A percentile compares a stretch with the other conserved stretches of the same genome.
phyloP scores from a whole-genome alignment of 2,113 vertebrate species.

The Catharus bicknelli region DNA sequence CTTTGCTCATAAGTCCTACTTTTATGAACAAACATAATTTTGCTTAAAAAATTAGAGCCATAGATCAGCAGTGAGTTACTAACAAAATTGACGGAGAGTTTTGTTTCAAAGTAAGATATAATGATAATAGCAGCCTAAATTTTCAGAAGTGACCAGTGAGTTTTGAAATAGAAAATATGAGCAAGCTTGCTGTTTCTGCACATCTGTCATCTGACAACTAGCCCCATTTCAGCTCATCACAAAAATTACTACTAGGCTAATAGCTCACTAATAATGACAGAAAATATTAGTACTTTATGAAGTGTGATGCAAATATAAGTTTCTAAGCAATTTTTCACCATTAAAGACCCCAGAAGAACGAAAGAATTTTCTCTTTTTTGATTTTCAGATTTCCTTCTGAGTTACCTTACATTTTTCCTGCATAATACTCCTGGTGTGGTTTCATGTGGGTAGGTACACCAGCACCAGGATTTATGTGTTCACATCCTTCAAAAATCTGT shows the following conservation, averaged over 20 bases:
- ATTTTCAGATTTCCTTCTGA: background rate
- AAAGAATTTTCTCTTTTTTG: background rate
- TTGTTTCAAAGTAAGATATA: background rate
- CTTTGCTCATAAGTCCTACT: background rate
- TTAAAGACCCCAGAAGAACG: background rate
- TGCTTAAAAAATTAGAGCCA: background rate
- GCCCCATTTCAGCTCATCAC: background rate
- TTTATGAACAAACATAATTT: background rate
- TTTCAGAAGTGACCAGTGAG: background rate
- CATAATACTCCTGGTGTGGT: background rate
- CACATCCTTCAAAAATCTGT: background rate
- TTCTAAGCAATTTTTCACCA: background rate
- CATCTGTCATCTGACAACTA: background rate
- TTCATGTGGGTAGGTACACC: background rate
- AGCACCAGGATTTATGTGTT: background rate
- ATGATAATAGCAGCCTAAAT: background rate
- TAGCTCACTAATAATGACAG: background rate
- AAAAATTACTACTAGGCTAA: background rate
- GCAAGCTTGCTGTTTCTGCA: background rate
- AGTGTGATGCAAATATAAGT: background rate
- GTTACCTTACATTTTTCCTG: background rate
- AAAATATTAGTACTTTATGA: background rate
- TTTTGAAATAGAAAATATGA: background rate
- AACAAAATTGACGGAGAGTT: background rate
- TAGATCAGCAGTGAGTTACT: background rate